Evolutionary conservation across 2,113 vertebrate genomes (phyloP), one percentile per base, ranked within the genome.

Genomic region (Tragelaphus scriptus): DNA sequence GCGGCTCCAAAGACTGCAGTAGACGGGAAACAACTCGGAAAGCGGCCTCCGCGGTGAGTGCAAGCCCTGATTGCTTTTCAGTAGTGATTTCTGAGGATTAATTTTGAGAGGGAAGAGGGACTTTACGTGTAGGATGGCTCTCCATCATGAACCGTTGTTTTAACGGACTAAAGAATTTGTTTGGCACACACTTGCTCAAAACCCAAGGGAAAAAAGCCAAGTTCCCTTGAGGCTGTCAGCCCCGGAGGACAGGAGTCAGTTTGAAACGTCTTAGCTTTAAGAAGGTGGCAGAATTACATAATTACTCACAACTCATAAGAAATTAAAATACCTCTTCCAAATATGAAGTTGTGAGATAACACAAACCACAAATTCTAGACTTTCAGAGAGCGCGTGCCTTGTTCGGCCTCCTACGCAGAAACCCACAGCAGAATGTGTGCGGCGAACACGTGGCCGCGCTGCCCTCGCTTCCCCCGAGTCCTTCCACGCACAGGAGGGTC

Each of bases 251-350:
- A 0, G 95, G 84, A 95, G 85, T 88, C 81, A 40, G 68, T 71
- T 93, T 82, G 97, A 86, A 96, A 93, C 98, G 97, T 98, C 95
- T 98, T 96, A 85, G 97, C 94, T 97, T 96, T 63, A 96, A 98
- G 97, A 99, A 98, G 98, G 98, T 85, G 94, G 85, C 98, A 97
- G 98, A 98, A 98, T 99, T 98, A 98, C 90, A 98, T 99, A 98
- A 99, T 98, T 98, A 98, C 96, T 95, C 98, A 97, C 98, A 98
- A 98, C 98, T 98, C 97, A 94, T 98, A 97, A 98, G 98, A 97
- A 95, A 97, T 98, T 98, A 98, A 98, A 98, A 98, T 98, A 97
- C 91, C 95, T 98, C 98, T 98, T 97, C 97, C 97, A 98, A 99
- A 98, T 97, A 97, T 90, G 95, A 97, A 97, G 97, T 90, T 95